These are phyloP conservation scores for Oscheius sp. DNA, from an alignment of 2,888 invertebrate species.

Conservation along the genomic window DNA sequence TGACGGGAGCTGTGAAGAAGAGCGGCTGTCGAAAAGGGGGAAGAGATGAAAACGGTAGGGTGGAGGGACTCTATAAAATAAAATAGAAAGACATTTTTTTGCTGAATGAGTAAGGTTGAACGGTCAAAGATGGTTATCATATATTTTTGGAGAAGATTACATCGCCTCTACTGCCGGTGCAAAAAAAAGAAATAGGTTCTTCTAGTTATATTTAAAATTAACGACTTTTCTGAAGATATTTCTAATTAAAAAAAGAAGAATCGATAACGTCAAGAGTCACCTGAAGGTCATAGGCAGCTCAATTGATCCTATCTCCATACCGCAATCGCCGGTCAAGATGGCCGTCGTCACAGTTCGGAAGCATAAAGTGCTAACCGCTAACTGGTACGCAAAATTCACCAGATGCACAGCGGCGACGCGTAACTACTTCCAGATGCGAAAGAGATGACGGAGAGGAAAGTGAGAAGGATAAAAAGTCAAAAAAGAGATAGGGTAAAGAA, in stretches of 20 bases:
- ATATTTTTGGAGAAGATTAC: background rate
- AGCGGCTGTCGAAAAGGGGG: conserved; percentile 10
- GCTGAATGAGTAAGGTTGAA: background rate
- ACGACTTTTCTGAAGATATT: background rate
- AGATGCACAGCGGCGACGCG: conserved; percentile 20
- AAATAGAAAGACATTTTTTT: no score
- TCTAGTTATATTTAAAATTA: no score
- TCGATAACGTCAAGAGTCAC: background rate
- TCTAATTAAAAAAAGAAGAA: background rate
- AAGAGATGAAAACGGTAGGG: background rate
- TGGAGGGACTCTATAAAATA: no score
- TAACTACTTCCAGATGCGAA: conserved; percentile 28
- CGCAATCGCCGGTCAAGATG: background rate
- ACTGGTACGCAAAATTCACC: conserved; percentile 26
- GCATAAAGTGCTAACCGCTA: background rate
- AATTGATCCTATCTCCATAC: conserved; percentile 21
- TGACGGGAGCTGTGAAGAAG: conserved; percentile 11
- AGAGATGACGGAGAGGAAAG: background rate
- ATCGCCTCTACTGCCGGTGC: no score
- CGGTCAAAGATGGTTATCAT: background rate
- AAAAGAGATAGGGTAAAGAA: no score
- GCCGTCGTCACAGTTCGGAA: background rate
- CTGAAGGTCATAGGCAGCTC: conserved; percentile 16
- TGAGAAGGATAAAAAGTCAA: background rate
- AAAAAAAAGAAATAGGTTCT: no score